These are phyloP conservation scores for Homarus gammarus DNA, from an alignment of 2,888 invertebrate species.

Conservation along the genomic window DNA sequence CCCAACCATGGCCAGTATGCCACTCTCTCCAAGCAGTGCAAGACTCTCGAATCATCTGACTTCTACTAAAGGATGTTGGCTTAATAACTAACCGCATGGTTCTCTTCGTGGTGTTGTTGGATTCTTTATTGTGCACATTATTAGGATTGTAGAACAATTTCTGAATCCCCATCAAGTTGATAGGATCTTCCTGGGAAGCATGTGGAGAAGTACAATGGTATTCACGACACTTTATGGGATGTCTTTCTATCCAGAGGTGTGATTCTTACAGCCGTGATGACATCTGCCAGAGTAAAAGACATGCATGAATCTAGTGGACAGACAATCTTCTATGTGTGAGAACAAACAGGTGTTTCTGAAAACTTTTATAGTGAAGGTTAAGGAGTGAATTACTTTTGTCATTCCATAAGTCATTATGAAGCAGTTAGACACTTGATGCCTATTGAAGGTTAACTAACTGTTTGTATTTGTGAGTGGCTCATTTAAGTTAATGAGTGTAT, in stretches of 20 bases:
- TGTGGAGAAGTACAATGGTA: constrained; percentile 34
- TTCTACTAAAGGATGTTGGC: constrained; percentile 85
- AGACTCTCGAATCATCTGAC: constrained; percentile 94
- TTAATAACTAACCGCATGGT: constrained; percentile 44
- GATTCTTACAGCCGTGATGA: background rate
- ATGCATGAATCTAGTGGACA: background rate
- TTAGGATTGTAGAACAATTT: constrained; percentile 24
- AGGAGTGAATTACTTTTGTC: background rate
- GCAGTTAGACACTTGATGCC: background rate
- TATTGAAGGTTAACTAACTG: background rate
- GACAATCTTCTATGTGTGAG: background rate
- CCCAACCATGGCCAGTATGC: constrained; percentile 92
- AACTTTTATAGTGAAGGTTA: background rate
- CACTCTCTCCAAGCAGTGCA: constrained; percentile 97
- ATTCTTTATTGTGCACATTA: background rate
- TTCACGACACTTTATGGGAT: background rate
- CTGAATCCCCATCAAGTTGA: background rate
- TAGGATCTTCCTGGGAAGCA: constrained; percentile 16
- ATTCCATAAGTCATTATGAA: background rate
- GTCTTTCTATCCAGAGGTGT: background rate
- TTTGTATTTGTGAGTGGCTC: background rate
- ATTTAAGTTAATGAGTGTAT: background rate
- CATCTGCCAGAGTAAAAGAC: constrained; percentile 11
- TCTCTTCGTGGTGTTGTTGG: constrained; percentile 42
- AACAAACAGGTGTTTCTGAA: background rate